A percentile compares a stretch with the other conserved stretches of the same genome.
Conservation (phyloP, 2,113 vertebrate species). For the Donacobius atricapilla region DNA sequence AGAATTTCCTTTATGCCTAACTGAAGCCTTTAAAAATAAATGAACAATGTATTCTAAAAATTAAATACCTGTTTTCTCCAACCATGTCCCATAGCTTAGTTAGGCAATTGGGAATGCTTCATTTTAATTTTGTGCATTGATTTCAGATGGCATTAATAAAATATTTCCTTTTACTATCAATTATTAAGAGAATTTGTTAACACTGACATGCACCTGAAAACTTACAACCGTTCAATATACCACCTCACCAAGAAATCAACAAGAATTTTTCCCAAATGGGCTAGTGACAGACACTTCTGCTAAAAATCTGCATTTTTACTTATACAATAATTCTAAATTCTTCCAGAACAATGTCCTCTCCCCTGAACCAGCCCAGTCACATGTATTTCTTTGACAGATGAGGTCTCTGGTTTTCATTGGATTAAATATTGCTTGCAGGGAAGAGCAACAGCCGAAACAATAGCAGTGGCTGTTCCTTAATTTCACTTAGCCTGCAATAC, state of each 20-base stretch:
- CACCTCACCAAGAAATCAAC: constrained; percentile 24
- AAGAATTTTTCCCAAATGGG: constrained; percentile 8
- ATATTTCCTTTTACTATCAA: constrained; percentile 48
- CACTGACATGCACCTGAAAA: constrained; percentile 24
- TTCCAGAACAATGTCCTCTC: not conserved
- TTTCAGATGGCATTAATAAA: constrained; percentile 65
- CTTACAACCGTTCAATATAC: not conserved
- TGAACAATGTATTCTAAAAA: constrained; percentile 53
- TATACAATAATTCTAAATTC: not conserved
- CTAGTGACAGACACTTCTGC: not conserved
- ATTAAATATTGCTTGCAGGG: constrained; percentile 14
- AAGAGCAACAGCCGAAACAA: not conserved
- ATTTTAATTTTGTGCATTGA: constrained; percentile 52
- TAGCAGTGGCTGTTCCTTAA: constrained; percentile 27
- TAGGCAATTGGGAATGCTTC: constrained; percentile 40
- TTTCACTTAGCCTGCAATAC: constrained; percentile 56
- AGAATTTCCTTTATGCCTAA: constrained; percentile 38
- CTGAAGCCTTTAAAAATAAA: constrained; percentile 61
- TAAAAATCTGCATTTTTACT: not conserved
- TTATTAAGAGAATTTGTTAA: constrained; percentile 56
- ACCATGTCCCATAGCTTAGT: not conserved
- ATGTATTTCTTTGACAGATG: constrained; percentile 29
- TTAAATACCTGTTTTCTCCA: constrained; percentile 49
- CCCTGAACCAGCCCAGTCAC: not conserved
- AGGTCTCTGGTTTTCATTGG: constrained; percentile 13